Conservation (phyloP, 2,797 vertebrate genomes). For the Falco concolor region DNA sequence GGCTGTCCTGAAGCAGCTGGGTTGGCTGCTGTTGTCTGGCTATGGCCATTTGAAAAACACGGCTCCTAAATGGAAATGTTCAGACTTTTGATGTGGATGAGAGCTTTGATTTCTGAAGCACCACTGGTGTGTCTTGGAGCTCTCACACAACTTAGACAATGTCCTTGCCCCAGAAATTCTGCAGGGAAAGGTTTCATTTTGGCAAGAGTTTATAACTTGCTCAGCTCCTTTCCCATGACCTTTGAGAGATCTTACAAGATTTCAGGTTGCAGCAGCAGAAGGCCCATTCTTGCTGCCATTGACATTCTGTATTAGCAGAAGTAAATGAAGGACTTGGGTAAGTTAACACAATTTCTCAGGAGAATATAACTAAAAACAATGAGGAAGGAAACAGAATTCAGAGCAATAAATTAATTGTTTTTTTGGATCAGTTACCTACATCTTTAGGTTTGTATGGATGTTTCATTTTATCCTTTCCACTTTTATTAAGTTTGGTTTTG, state of each 20-base stretch:
- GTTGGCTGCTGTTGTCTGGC: not conserved
- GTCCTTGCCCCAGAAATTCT: not conserved
- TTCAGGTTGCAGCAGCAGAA: not conserved
- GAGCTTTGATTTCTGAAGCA: not conserved
- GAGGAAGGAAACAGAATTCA: not conserved
- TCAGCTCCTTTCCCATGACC: not conserved
- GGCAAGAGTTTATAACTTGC: not conserved
- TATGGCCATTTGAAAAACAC: not conserved
- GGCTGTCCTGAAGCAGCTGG: not conserved
- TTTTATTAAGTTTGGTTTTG: not conserved
- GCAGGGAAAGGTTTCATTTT: not conserved
- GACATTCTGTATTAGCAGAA: not conserved
- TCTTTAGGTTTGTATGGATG: not conserved
- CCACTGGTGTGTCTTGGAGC: accelerated
- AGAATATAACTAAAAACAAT: not conserved
- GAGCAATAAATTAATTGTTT: not conserved
- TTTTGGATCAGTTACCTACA: not conserved
- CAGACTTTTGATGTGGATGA: not conserved
- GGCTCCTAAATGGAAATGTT: not conserved
- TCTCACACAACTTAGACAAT: not conserved
- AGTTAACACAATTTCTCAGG: not conserved
- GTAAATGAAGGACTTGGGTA: not conserved
- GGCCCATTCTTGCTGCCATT: not conserved
- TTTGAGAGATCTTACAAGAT: not conserved
- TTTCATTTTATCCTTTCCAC: not conserved